These are phyloP conservation scores for Acleris cristana DNA, from an alignment of 2,888 invertebrate genomes.

Conservation along the genomic window DNA sequence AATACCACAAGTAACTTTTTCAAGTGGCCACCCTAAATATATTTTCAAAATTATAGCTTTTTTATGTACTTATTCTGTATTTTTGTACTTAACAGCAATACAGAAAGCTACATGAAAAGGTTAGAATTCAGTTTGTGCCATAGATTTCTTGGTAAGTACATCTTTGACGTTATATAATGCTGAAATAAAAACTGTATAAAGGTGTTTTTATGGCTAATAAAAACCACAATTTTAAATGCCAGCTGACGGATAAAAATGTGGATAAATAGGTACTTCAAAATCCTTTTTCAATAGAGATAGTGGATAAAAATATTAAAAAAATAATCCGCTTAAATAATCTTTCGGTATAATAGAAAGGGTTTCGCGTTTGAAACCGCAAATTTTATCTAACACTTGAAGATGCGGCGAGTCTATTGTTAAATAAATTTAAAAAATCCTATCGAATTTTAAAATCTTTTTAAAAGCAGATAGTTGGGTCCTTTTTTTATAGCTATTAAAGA, in stretches of 20 bases:
- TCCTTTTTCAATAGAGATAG: constrained; percentile 45
- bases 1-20: no score
- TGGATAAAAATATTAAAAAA: constrained; percentile 68
- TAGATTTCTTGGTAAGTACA: no score
- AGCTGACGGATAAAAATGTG: constrained; percentile 16
- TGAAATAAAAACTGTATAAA: background rate
- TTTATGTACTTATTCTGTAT: no score
- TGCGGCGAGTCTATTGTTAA: constrained; percentile 37
- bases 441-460: constrained; percentile 17
- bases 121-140: no score
- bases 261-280: constrained; percentile 34
- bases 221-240: constrained; percentile 1
- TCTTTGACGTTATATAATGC: no score
- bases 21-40: no score
- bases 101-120: no score
- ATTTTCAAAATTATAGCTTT: no score
- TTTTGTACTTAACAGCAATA: no score
- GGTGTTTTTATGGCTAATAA: background rate
- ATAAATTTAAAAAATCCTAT: constrained; percentile 4
- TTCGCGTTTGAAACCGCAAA: constrained; percentile 67
- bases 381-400: constrained; percentile 63
- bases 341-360: constrained; percentile 59
- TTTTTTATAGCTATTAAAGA: no score
- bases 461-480: background rate
- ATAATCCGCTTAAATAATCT: constrained; percentile 67